phyloP scores from a whole-genome alignment of 2,888 invertebrate genomes.

The Agrochola macilenta region DNA sequence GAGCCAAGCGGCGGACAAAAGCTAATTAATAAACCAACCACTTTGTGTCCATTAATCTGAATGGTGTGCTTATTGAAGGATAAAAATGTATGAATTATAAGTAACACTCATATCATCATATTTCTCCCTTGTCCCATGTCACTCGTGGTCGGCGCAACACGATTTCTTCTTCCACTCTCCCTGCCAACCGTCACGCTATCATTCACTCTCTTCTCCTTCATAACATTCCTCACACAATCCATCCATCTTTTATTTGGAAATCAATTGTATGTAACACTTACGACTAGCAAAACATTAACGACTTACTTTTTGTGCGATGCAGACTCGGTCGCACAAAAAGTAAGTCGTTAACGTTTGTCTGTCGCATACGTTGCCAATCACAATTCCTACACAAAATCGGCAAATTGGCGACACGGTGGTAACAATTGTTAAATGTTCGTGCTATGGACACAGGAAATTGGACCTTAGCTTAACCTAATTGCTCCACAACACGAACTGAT shows the following conservation, averaged over 20 bases:
- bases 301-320: not conserved
- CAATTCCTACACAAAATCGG: not conserved
- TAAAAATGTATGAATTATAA: not conserved
- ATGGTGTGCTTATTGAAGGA: not conserved
- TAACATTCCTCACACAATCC: too few species aligned
- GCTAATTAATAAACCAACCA: not conserved
- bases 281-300: not conserved
- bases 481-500: not conserved
- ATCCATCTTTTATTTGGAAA: not conserved
- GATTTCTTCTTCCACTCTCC: too few species aligned
- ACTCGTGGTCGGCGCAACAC: too few species aligned
- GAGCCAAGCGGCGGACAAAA: not conserved
- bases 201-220: too few species aligned
- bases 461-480: not conserved
- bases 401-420: not conserved
- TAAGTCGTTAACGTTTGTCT: too few species aligned
- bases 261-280: not conserved
- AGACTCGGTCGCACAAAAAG: conserved; percentile 4
- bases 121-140: too few species aligned
- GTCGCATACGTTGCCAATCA: not conserved
- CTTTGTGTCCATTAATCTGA: not conserved
- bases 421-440: not conserved
- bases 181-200: too few species aligned
- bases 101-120: too few species aligned
- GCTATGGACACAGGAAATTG: not conserved